Evolutionary conservation across 2,888 invertebrate genomes (phyloP), one percentile per base, ranked within the genome.

Genomic region (Calameuta idolon): DNA sequence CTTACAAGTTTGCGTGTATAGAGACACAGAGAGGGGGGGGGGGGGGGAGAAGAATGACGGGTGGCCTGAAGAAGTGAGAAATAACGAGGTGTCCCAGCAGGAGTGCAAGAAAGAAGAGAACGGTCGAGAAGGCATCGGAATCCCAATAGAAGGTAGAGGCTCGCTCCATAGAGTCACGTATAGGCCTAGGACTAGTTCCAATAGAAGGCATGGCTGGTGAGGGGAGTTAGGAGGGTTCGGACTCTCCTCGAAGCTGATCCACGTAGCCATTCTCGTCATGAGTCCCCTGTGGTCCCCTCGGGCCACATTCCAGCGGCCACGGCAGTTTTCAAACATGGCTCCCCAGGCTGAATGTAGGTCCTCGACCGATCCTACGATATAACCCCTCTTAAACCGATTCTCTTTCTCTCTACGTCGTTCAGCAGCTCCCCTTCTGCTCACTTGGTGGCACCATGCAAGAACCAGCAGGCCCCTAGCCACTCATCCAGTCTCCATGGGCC

Each of bases 311-410:
- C 91, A 90, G 85, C 84, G 86, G 84, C 55, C 88, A 88, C 86
- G 85, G 85, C 87, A 89, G 90, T 89, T 90, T 89, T 90, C 88
- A 89, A 90, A 90, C 88, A 91, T 90, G 90, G 90, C 89, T 87
- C 86, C 87, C 84, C 87, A 84, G 87, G 86, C 55, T 88, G 90
- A 91, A 91, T 91, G 90, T 91, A 91, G 91, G 91, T 91, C 91
- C 90, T 90, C 90, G 90, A 90, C 90, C 89, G 90, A 90, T 88
- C 87, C 89, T 88, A 75, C 77, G 79, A 78, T 77, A 71, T 34
- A 71, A 34, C 71, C 71, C 71, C 71, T 71, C 71, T 34, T 33
- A 55, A 55, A 55, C 55, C 55, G 23, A 55, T 55, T 55, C 55
- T 55, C 55, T 71, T 33, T 34, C 71, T 34, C 71, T 71, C 71